Conservation (phyloP, 1,140 invertebrate species). For the Atta texana region DNA sequence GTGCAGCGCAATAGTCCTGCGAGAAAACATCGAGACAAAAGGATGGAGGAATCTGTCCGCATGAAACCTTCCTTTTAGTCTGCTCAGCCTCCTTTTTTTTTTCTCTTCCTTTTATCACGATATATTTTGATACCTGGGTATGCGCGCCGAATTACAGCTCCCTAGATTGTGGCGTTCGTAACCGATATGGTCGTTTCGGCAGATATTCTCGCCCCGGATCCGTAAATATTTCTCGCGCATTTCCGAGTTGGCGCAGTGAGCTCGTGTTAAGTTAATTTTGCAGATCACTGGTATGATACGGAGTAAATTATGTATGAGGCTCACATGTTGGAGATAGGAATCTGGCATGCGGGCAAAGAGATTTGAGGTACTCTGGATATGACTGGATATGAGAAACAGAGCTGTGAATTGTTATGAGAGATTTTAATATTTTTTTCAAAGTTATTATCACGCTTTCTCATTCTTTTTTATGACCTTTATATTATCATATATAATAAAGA, state of each 20-base stretch:
- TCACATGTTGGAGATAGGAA: neutral
- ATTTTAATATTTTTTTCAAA: slow-evolving; percentile 22
- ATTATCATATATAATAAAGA: neutral
- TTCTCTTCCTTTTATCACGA: neutral
- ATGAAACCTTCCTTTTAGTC: slow-evolving; percentile 12
- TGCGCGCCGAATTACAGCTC: slow-evolving; percentile 13
- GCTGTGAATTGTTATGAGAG: neutral
- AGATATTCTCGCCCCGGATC: neutral
- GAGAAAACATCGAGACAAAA: slow-evolving; percentile 61
- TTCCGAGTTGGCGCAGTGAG: neutral
- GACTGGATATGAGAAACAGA: neutral
- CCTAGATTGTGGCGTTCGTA: slow-evolving; percentile 38
- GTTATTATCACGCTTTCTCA: slow-evolving; percentile 18
- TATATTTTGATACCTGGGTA: slow-evolving; percentile 41
- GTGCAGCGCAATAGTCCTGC: slow-evolving; percentile 65
- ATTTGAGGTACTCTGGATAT: neutral
- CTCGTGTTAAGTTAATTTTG: slow-evolving; percentile 41
- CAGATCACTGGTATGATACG: slow-evolving; percentile 37
- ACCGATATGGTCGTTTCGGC: slow-evolving; percentile 34
- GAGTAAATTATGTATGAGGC: slow-evolving; percentile 42
- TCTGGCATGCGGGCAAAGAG: slow-evolving; percentile 25
- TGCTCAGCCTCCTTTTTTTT: neutral
- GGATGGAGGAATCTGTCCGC: slow-evolving; percentile 45
- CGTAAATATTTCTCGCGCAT: slow-evolving; percentile 40
- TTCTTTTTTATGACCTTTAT: neutral